phyloP scores from a whole-genome alignment of 2,113 vertebrate species.

The Leucopsar rothschildi region DNA sequence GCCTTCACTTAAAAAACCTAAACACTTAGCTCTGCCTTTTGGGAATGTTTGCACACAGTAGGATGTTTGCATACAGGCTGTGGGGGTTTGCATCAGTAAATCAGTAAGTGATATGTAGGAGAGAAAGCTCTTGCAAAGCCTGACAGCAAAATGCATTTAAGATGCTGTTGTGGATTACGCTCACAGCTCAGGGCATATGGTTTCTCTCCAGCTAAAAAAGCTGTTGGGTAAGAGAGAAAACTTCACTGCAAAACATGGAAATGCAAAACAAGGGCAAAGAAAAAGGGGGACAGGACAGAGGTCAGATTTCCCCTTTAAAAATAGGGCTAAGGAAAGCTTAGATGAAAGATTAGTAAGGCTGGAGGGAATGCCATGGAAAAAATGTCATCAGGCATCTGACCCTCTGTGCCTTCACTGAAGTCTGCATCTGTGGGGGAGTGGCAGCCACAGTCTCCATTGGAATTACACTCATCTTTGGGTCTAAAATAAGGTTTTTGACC shows the following conservation, averaged over 20 bases:
- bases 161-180: neutral
- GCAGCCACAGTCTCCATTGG: conserved; percentile 13
- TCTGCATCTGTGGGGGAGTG: conserved; percentile 47
- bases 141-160: neutral
- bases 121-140: neutral
- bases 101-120: neutral
- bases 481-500: conserved; percentile 41
- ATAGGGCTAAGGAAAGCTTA: conserved; percentile 69
- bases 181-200: neutral
- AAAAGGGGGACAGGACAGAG: conserved; percentile 61
- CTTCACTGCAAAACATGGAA: conserved; percentile 23
- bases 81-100: neutral
- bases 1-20: neutral
- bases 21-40: neutral
- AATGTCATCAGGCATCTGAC: conserved; percentile 35
- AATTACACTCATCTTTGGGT: conserved; percentile 15
- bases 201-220: neutral
- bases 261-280: conserved; percentile 61
- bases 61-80: neutral
- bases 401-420: conserved; percentile 17
- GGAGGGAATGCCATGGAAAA: conserved; percentile 69
- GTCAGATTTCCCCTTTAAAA: conserved; percentile 70
- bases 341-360: conserved; percentile 67
- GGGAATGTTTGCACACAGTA: neutral
- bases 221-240: neutral